These are phyloP conservation scores for Xyrichtys novacula DNA, from an alignment of 2,797 vertebrate genomes.

Conservation along the genomic window DNA sequence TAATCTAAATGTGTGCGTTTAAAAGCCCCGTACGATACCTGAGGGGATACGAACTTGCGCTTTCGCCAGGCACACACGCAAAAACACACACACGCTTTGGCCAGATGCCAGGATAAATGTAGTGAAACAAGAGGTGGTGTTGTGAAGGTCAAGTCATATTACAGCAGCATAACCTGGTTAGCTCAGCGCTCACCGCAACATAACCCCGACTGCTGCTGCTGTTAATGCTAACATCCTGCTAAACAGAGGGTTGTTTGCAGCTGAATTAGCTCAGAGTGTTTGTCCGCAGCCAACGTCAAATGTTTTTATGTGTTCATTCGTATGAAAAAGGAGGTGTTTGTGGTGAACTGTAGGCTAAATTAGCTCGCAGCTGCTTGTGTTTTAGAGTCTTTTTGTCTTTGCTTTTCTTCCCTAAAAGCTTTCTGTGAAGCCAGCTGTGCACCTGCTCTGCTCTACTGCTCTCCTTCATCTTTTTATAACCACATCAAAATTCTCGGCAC, in stretches of 20 bases:
- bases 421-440: conserved; percentile 32
- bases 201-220: conserved; percentile 35
- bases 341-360: neutral
- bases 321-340: conserved; percentile 1
- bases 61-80: conserved; percentile 14
- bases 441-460: conserved; percentile 24
- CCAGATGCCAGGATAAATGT: conserved; percentile 46
- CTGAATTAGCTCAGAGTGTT: conserved; percentile 6
- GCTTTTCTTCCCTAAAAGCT: conserved; percentile 2
- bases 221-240: conserved; percentile 22
- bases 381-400: neutral
- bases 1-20: conserved; percentile 46
- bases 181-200: conserved; percentile 33
- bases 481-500: conserved; percentile 31
- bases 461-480: conserved; percentile 45
- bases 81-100: conserved; percentile 25
- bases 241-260: conserved; percentile 3
- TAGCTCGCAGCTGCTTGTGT: neutral
- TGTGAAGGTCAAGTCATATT: conserved; percentile 58
- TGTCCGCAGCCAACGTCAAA: neutral
- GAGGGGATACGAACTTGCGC: conserved; percentile 12
- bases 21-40: conserved; percentile 24
- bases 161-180: conserved; percentile 52
- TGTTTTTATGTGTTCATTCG: neutral
- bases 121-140: conserved; percentile 45